A percentile compares a stretch with the other conserved stretches of the same genome.
Evolutionary conservation across 1,140 invertebrate genomes (phyloP).

Genomic region (Oryzaephilus surinamensis): DNA sequence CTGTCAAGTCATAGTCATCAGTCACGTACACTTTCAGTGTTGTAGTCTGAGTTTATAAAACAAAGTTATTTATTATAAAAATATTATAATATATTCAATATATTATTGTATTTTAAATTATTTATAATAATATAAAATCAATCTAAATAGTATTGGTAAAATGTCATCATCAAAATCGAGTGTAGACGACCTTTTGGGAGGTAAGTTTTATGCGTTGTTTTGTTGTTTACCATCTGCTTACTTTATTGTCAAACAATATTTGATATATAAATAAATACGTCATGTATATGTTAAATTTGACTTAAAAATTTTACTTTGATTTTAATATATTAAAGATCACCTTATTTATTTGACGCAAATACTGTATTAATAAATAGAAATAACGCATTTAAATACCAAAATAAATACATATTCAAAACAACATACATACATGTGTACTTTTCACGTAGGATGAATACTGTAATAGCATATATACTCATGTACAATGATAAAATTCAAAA

Average conservation of each 20-base stretch:
- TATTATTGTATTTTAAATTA: constrained; percentile 2
- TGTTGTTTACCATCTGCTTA: constrained; percentile 27
- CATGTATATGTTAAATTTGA: constrained; percentile 6
- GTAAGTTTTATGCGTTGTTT: constrained; percentile 27
- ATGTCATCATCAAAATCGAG: constrained; percentile 36
- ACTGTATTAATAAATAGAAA: neutral
- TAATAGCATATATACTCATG: neutral
- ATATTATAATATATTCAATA: constrained; percentile 2
- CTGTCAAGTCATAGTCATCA: no score
- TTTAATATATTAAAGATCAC: no score
- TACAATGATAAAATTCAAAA: neutral
- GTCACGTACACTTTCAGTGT: constrained; percentile 15
- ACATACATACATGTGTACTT: no score
- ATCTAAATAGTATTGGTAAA: constrained; percentile 12
- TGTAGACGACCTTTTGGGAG: constrained; percentile 32
- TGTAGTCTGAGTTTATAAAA: constrained; percentile 1
- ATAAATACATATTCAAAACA: no score
- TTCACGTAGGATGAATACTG: no score
- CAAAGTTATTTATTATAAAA: constrained; percentile 4
- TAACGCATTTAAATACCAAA: no score
- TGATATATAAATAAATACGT: constrained; percentile 6
- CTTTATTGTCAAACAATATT: constrained; percentile 7
- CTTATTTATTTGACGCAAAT: no score
- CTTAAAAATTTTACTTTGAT: no score
- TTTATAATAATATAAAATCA: neutral